phyloP scores from a whole-genome alignment of 1,140 invertebrate species.

The Drosophila arizonae region DNA sequence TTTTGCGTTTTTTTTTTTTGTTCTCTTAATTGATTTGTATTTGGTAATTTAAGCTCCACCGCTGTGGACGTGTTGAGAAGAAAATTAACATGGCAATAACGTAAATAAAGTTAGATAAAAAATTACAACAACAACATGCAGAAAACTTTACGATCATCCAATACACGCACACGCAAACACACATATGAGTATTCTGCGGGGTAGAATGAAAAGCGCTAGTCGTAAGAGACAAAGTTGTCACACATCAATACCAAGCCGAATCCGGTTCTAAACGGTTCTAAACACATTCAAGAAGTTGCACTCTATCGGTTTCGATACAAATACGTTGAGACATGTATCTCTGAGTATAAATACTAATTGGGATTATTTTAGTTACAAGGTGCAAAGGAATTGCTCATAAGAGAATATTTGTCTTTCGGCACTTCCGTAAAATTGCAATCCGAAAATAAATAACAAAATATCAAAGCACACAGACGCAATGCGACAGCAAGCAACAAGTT shows the following conservation, averaged over 20 bases:
- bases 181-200: slow-evolving; percentile 4
- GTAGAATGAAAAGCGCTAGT: slow-evolving; percentile 51
- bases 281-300: slow-evolving; percentile 58
- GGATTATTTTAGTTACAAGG: slow-evolving; percentile 8
- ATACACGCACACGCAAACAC: slow-evolving; percentile 29
- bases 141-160: slow-evolving; percentile 40
- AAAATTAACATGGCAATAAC: slow-evolving; percentile 68
- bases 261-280: slow-evolving; percentile 75
- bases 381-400: not conserved
- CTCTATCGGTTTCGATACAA: slow-evolving; percentile 38
- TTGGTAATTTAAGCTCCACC: slow-evolving; percentile 62
- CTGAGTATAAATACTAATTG: not conserved
- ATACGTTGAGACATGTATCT: not conserved
- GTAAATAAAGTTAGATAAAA: slow-evolving; percentile 45
- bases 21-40: slow-evolving; percentile 53
- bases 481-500: slow-evolving; percentile 70
- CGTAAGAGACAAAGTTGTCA: slow-evolving; percentile 52
- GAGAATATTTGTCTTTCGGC: slow-evolving; percentile 19
- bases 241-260: slow-evolving; percentile 55
- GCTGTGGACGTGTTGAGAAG: slow-evolving; percentile 65
- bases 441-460: slow-evolving; percentile 58
- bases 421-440: slow-evolving; percentile 43
- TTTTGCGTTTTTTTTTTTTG: slow-evolving; percentile 11
- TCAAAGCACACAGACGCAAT: slow-evolving; percentile 42
- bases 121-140: slow-evolving; percentile 56